A percentile compares a stretch with the other conserved stretches of the same genome.
phyloP scores from a whole-genome alignment of 2,797 vertebrate genomes.

The Brotula barbata region DNA sequence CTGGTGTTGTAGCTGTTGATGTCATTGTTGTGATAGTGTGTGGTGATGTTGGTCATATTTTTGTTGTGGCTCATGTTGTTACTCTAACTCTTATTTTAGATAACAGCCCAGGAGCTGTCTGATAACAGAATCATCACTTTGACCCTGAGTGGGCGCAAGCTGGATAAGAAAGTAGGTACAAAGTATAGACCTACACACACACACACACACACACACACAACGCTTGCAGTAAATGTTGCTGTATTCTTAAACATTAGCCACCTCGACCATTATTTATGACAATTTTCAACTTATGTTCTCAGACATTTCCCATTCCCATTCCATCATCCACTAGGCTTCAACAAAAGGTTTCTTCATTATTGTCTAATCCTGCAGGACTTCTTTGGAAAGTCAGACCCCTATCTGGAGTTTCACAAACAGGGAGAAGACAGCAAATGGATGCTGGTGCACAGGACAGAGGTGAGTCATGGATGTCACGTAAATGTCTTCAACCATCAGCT shows the following conservation, averaged over 20 bases:
- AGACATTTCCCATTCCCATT: too few species aligned
- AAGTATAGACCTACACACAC: slow-evolving; percentile 23
- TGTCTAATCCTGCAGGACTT: slow-evolving; percentile 83
- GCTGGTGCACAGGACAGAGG: slow-evolving; percentile 92
- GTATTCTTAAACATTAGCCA: slow-evolving; percentile 32
- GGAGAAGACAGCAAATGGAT: slow-evolving; percentile 96
- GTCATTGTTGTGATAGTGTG: neutral
- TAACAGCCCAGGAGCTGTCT: slow-evolving; percentile 95
- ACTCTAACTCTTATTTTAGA: slow-evolving; percentile 75
- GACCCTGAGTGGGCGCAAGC: slow-evolving; percentile 91
- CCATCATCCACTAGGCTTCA: neutral
- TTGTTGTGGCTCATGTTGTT: slow-evolving; percentile 34
- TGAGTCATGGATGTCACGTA: slow-evolving; percentile 45
- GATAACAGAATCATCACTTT: slow-evolving; percentile 98
- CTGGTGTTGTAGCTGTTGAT: slow-evolving; percentile 12
- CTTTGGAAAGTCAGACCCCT: slow-evolving; percentile 98
- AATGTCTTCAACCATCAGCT: slow-evolving; percentile 30
- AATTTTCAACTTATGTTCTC: too few species aligned
- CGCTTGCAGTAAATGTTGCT: slow-evolving; percentile 36
- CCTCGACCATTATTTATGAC: neutral
- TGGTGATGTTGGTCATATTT: slow-evolving; percentile 19
- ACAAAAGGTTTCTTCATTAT: slow-evolving; percentile 5
- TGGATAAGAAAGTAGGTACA: slow-evolving; percentile 98
- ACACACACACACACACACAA: slow-evolving; percentile 27
- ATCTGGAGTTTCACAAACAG: slow-evolving; percentile 95